Conservation (phyloP, 2,888 invertebrate species). For the Trissonchulus sp. region DNA sequence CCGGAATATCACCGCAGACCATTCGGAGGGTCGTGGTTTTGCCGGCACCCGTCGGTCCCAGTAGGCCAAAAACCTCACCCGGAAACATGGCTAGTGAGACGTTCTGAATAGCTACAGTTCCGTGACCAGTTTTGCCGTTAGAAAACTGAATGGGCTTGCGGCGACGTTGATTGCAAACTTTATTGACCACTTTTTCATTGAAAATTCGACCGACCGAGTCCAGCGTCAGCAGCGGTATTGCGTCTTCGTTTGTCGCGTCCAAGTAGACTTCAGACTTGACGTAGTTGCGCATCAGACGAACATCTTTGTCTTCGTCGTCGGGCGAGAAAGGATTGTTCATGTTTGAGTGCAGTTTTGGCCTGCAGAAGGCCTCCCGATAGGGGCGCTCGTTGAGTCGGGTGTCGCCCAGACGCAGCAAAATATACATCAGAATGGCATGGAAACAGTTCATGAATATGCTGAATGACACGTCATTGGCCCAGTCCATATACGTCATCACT, state of each 20-base stretch:
- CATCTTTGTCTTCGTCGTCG: background rate
- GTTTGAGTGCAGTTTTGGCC: background rate
- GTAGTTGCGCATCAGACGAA: background rate
- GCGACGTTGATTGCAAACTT: background rate
- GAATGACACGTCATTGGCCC: background rate
- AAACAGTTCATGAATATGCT: background rate
- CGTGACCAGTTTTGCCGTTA: background rate
- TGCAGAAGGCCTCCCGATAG: background rate
- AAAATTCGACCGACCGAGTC: background rate
- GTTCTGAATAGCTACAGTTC: slow-evolving; percentile 64
- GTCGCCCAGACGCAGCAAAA: background rate
- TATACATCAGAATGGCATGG: background rate
- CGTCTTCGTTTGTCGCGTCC: background rate
- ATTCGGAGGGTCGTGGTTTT: slow-evolving; percentile 81
- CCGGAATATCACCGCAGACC: slow-evolving; percentile 63
- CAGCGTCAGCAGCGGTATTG: background rate
- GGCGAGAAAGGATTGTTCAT: background rate
- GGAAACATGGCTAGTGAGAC: slow-evolving; percentile 70
- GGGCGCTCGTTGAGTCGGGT: background rate
- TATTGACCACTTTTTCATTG: background rate
- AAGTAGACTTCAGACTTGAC: background rate
- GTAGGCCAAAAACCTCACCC: slow-evolving; percentile 74
- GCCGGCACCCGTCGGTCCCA: slow-evolving; percentile 79
- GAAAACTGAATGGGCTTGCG: background rate
- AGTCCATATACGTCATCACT: background rate